phyloP scores from a whole-genome alignment of 1,140 invertebrate species.

The Antheraea mylitta region DNA sequence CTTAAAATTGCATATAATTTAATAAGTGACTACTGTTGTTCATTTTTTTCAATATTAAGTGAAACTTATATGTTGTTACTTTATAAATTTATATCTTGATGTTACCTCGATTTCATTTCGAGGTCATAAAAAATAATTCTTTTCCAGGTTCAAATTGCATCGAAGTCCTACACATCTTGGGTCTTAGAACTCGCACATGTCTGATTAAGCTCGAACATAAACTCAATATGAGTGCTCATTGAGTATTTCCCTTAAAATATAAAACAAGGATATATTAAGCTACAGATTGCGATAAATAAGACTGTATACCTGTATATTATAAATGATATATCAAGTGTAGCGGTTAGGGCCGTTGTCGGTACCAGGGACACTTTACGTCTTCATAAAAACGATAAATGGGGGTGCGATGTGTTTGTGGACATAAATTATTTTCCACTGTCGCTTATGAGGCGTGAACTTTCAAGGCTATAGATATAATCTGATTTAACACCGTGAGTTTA shows the following conservation, averaged over 20 bases:
- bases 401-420: slow-evolving; percentile 21
- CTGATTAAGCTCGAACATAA: not conserved
- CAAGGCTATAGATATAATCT: not conserved
- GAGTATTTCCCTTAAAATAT: not conserved
- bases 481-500: not conserved
- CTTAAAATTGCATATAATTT: too few relatives aligned
- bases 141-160: too few relatives aligned
- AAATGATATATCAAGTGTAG: slow-evolving; percentile 32
- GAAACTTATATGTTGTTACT: too few relatives aligned
- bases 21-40: too few relatives aligned
- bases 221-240: not conserved
- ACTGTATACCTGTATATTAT: slow-evolving; percentile 25
- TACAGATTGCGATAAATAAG: not conserved
- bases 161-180: not conserved
- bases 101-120: too few relatives aligned
- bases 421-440: slow-evolving; percentile 13
- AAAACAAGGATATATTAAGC: not conserved
- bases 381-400: slow-evolving; percentile 40
- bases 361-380: slow-evolving; percentile 32
- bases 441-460: not conserved
- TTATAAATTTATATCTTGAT: too few relatives aligned
- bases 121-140: too few relatives aligned
- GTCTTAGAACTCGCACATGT: not conserved
- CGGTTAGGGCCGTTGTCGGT: slow-evolving; percentile 19
- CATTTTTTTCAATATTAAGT: too few relatives aligned